Evolutionary conservation across 1,140 invertebrate species (phyloP).

Genomic region (Delia radicum): DNA sequence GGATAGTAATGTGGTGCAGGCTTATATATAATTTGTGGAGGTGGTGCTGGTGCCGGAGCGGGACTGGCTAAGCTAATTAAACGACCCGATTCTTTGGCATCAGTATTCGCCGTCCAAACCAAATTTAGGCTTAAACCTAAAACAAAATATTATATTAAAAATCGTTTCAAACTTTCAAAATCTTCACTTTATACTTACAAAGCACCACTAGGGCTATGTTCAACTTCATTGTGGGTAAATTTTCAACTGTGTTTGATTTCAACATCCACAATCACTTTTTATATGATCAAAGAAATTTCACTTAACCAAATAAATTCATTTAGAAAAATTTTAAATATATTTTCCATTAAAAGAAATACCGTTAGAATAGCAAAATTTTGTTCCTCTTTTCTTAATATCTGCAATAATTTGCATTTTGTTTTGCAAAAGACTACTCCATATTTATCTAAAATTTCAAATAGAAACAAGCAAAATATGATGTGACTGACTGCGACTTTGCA

Average conservation of each 20-base stretch:
- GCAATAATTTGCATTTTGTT: too few relatives aligned
- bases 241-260: background rate
- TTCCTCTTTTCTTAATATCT: too few relatives aligned
- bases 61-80: background rate
- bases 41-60: background rate
- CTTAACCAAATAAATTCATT: background rate
- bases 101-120: background rate
- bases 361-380: too few relatives aligned
- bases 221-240: background rate
- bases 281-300: background rate
- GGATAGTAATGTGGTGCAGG: background rate
- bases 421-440: too few relatives aligned
- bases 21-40: background rate
- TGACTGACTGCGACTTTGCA: background rate
- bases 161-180: background rate
- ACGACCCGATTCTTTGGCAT: background rate
- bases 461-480: background rate
- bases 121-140: background rate
- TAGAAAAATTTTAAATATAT: background rate
- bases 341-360: too few relatives aligned
- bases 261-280: background rate
- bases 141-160: background rate
- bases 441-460: background rate
- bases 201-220: background rate
- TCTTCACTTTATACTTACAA: background rate